Evolutionary conservation across 2,888 invertebrate species (phyloP).

Genomic region (Chaitophorus viminalis): DNA sequence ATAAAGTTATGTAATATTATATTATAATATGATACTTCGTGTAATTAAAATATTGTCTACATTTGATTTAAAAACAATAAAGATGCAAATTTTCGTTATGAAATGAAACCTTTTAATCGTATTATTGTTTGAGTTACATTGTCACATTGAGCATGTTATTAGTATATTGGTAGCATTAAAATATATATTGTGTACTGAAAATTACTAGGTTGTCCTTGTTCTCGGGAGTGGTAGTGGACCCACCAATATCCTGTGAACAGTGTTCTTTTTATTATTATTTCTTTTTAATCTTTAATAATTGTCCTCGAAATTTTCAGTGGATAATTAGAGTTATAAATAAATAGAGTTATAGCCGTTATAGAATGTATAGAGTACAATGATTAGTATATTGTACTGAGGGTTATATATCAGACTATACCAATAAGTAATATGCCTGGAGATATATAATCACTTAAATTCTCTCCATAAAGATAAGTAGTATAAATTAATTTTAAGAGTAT

Average conservation of each 20-base stretch:
- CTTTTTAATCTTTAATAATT: not conserved
- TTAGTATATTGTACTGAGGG: not conserved
- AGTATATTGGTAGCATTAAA: not conserved
- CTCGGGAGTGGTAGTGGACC: conserved; percentile 15
- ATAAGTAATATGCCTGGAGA: not conserved
- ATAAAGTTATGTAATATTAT: not conserved
- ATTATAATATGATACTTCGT: not conserved
- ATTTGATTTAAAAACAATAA: not conserved
- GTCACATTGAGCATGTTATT: not conserved
- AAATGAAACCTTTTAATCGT: not conserved
- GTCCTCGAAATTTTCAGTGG: not conserved
- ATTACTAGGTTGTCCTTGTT: conserved; percentile 8
- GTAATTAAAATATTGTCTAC: too few relatives aligned
- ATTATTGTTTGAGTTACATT: not conserved
- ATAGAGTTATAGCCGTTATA: not conserved
- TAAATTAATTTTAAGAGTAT: not conserved
- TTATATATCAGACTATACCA: not conserved
- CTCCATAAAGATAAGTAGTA: not conserved
- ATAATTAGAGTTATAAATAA: not conserved
- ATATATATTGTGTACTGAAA: not conserved
- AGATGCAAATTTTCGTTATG: not conserved
- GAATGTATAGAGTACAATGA: not conserved
- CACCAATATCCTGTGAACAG: conserved; percentile 11
- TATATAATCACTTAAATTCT: not conserved
- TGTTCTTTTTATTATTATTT: not conserved